Percentiles rank a stretch among this genome's conserved stretches.
These are phyloP conservation scores for Vulpes ferrilata DNA, from an alignment of 2,113 vertebrate species.

Conservation along the genomic window DNA sequence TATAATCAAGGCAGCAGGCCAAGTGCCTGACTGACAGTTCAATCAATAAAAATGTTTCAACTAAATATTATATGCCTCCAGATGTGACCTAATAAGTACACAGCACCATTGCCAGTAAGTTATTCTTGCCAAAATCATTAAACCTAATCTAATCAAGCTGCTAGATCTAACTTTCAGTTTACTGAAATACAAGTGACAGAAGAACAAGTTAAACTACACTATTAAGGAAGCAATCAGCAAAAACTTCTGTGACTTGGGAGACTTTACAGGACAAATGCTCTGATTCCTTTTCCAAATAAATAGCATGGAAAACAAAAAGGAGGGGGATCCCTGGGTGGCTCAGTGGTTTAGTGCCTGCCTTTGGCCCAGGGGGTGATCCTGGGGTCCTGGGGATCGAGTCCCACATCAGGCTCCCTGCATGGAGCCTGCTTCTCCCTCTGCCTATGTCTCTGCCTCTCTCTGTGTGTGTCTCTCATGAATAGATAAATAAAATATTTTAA, in stretches of 20 bases:
- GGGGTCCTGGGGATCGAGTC: no score
- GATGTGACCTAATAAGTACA: background rate
- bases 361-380: no score
- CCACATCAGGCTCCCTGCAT: no score
- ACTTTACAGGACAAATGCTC: background rate
- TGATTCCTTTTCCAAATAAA: slow-evolving; percentile 37
- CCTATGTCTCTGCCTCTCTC: no score
- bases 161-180: slow-evolving; percentile 19
- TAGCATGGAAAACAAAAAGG: background rate
- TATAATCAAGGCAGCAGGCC: slow-evolving; percentile 2
- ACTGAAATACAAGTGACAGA: slow-evolving; percentile 36
- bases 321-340: no score
- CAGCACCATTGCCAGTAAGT: background rate
- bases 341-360: no score
- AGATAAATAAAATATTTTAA: no score
- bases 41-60: background rate
- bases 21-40: background rate
- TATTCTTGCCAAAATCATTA: background rate
- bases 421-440: no score
- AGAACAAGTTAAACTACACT: slow-evolving; percentile 35
- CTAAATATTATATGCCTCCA: background rate
- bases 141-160: slow-evolving; percentile 1
- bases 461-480: no score
- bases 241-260: background rate
- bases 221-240: slow-evolving; percentile 21